These are phyloP conservation scores for Hartigia nigra DNA, from an alignment of 2,888 invertebrate species.

Conservation along the genomic window DNA sequence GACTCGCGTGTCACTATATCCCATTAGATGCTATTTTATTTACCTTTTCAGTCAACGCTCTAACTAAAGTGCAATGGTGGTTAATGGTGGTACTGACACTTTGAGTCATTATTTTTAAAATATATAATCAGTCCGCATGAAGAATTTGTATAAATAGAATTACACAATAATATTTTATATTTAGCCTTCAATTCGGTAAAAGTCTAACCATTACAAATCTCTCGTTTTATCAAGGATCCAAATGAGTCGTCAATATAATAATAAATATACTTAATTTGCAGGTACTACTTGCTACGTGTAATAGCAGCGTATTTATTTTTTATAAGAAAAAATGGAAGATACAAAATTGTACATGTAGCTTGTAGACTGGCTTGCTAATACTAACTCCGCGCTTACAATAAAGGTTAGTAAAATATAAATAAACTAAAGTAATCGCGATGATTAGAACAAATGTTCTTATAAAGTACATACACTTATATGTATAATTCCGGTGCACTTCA, in stretches of 20 bases:
- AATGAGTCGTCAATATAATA: background rate
- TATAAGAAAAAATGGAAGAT: background rate
- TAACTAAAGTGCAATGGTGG: too few species aligned
- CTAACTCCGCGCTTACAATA: conserved; percentile 14
- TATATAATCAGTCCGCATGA: background rate
- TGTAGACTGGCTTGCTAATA: background rate
- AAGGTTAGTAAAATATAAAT: conserved; percentile 36
- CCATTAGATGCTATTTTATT: too few species aligned
- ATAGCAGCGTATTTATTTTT: conserved; percentile 8
- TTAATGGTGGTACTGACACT: too few species aligned
- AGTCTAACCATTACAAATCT: background rate
- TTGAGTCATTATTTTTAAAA: background rate
- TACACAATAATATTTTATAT: background rate
- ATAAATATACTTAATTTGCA: background rate
- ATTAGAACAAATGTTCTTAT: background rate
- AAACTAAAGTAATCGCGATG: background rate
- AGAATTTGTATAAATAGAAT: background rate
- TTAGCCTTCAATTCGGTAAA: background rate
- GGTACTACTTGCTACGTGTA: background rate
- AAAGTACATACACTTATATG: background rate
- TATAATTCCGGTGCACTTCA: background rate
- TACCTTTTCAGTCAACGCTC: too few species aligned
- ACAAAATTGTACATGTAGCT: conserved; percentile 10
- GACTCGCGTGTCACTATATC: too few species aligned
- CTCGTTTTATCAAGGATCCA: background rate